Evolutionary conservation across 2,113 vertebrate genomes (phyloP), one percentile per base, ranked within the genome.

Genomic region (Halcyon malimbica): DNA sequence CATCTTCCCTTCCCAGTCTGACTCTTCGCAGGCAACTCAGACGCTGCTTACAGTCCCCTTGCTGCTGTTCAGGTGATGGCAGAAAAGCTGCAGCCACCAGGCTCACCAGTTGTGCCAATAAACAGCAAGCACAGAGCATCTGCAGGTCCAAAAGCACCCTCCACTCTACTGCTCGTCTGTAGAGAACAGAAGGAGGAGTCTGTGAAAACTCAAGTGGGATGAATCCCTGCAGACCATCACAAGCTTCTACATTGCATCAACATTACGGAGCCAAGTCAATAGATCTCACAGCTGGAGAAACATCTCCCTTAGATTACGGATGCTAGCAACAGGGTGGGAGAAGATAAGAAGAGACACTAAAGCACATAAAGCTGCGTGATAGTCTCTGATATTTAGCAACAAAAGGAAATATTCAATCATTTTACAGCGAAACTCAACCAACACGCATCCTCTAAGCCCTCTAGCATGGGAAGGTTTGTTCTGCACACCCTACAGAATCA

Each of bases 401-500:
- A 24, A 39, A 42, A 31, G 33, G 17, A 70, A 69, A 56, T 6
- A 9, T 2, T 18, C 18, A 46, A 1, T 4, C 8, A 1, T 25
- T n/a, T 46, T 18, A 7, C 14, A 19, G n/a, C 1, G 17, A 8
- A 31, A 29, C 35, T 76, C 33, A 12, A 54, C 7, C 41, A 33
- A 37, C 23, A 5, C 14, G 4, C 1, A 3, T 1, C 5, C 13
- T 39, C 48, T 6, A 14, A 57, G 33, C n/a, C 31, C 26, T 39
- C 23, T 8, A n/a, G 31, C 24, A 6, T 5, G 7, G 20, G 37
- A 28, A 64, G 20, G 10, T 20, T 71, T 77, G 13, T 54, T 48
- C 56, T 7, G 6, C 6, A 8, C 37, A 25, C 37, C 48, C 26
- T 51, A 6, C 41, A 18, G 37, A 33, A 42, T 19, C 26, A 20